phyloP scores from a whole-genome alignment of 2,113 vertebrate species.

The Promerops cafer region DNA sequence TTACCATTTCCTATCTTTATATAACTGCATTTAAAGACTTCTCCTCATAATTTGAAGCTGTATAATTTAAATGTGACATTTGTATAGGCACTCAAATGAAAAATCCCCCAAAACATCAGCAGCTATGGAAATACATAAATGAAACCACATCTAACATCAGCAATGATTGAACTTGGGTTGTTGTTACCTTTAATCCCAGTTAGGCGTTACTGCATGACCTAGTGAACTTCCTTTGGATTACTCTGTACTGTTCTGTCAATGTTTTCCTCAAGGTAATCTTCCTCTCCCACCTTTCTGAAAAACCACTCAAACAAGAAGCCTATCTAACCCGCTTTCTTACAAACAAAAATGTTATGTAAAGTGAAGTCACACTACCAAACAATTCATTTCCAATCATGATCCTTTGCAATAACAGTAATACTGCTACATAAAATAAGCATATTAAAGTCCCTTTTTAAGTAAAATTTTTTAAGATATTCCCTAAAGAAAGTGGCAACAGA shows the following conservation, averaged over 20 bases:
- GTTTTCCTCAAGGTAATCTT: neutral
- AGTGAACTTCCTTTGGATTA: neutral
- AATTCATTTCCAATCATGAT: neutral
- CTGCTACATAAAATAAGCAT: neutral
- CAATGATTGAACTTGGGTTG: neutral
- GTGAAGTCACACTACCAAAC: neutral
- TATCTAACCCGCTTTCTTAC: neutral
- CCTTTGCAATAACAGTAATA: neutral
- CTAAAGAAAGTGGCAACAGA: neutral
- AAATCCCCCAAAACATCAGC: neutral
- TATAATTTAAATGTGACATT: neutral
- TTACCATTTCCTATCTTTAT: neutral
- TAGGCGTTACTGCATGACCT: neutral
- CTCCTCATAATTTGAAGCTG: neutral
- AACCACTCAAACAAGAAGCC: neutral
- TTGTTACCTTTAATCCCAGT: neutral
- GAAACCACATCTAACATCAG: neutral
- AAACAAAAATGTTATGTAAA: neutral
- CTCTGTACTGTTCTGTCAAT: neutral
- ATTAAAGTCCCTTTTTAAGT: neutral
- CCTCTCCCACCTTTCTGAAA: neutral
- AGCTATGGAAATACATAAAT: neutral
- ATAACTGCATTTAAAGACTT: neutral
- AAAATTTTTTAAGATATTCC: neutral
- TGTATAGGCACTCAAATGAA: neutral